phyloP scores from a whole-genome alignment of 2,797 vertebrate genomes.

The Pipistrellus pipistrellus region DNA sequence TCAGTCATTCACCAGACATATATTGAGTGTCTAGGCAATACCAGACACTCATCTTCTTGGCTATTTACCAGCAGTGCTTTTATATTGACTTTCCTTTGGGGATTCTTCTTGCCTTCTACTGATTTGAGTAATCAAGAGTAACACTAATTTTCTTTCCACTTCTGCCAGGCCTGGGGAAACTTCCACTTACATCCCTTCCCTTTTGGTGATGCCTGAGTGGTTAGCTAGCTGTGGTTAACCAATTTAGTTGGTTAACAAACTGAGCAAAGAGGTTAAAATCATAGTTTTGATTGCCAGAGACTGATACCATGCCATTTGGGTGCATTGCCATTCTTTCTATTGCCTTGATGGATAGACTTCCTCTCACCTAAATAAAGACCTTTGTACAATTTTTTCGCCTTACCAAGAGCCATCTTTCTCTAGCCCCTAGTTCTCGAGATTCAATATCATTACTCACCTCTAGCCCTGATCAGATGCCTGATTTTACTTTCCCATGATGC shows the following conservation, averaged over 20 bases:
- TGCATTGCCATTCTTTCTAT: constrained; percentile 11
- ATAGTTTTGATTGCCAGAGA: background rate
- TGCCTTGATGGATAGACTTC: background rate
- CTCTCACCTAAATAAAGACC: constrained; percentile 1
- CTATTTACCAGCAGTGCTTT: constrained; percentile 38
- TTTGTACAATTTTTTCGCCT: constrained; percentile 13
- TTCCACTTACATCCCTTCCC: constrained; percentile 72
- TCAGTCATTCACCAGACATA: constrained; percentile 34
- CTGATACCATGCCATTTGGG: background rate
- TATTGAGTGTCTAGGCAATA: background rate
- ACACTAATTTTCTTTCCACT: constrained; percentile 68
- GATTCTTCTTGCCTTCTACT: constrained; percentile 40
- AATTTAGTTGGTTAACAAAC: constrained; percentile 72
- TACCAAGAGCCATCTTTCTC: background rate
- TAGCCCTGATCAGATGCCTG: background rate
- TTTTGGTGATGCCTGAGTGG: constrained; percentile 43
- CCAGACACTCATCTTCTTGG: background rate
- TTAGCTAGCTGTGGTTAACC: constrained; percentile 55
- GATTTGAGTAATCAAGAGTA: constrained; percentile 63
- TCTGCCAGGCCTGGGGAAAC: constrained; percentile 66
- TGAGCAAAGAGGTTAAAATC: constrained; percentile 70
- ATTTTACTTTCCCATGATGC: background rate
- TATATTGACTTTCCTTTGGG: background rate
- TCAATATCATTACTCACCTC: background rate
- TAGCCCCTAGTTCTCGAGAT: background rate